Base-by-base conservation (phyloP, 2,797 vertebrate species). In the Mastacembelus armatus region DNA sequence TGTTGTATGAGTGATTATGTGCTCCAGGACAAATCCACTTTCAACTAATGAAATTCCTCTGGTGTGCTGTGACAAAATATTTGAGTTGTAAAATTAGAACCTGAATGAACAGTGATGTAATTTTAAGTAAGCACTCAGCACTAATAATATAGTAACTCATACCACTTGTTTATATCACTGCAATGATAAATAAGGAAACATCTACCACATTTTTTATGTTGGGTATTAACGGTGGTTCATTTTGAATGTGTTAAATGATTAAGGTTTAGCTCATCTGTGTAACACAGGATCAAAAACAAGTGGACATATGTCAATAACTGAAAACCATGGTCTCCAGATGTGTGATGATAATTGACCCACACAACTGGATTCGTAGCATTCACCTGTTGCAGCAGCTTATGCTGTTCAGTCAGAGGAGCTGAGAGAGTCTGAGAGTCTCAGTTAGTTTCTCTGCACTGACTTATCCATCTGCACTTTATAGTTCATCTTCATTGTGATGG, bases 301-400 rank as follows among this genome's bases (percentile, higher is more conserved):
- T 7, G 4, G 3, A 36, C 64, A 59, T 63, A 42, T 74, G 62
- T 57, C 57, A 33, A 33, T 32, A 29, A 22, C 26, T 18, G 50
- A 33, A 57, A 50, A 66, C 18, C 21, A 27, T n/a, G 10, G 35
- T 47, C 42, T 64, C 50, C 47, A 74, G 55, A 67, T 62, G 68
- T 49, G 39, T 45, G 35, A 32, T 40, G 58, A 47, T 71, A 74
- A 85, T 73, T 74, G 48, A 36, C 49, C 33, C 33, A 19, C 59
- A 51, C 55, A 52, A 44, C 62, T 68, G 19, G 36, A 64, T 62
- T 60, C 47, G 44, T 54, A 26, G 12, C 15, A 11, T 55, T 54
- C 43, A 39, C 35, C 14, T 68, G 11, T 62, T 68, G 55, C 36
- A 50, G 26, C 24, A 43, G 52, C 42, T 70, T 30, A 35, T 10